Conservation (phyloP, 2,797 vertebrate genomes). For the Molossus molossus region DNA sequence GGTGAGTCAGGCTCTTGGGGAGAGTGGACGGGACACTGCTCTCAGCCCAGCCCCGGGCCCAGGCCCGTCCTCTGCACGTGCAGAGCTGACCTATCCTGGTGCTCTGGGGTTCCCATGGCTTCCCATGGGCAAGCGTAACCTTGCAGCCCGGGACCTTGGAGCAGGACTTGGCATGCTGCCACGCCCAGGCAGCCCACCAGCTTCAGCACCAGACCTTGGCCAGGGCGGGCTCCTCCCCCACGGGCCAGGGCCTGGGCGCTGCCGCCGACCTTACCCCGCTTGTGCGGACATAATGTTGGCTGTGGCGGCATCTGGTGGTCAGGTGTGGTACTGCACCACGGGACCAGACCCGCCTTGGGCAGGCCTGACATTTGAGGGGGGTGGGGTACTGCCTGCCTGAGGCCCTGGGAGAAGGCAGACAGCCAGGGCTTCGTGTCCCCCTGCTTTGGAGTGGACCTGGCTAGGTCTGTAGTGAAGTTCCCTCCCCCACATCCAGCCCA, state of each 20-base stretch:
- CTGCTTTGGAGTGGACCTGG: neutral
- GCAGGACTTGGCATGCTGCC: rapidly evolving
- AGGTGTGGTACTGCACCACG: rapidly evolving
- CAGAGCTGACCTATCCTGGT: rapidly evolving
- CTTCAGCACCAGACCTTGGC: no score
- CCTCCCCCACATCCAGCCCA: neutral
- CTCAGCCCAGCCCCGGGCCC: rapidly evolving
- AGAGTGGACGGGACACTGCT: rapidly evolving
- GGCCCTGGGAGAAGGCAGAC: neutral
- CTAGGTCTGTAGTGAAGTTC: neutral
- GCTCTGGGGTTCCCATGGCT: rapidly evolving
- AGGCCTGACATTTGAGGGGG: neutral
- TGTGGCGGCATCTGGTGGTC: slow-evolving; percentile 56
- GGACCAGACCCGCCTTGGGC: rapidly evolving
- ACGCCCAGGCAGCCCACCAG: rapidly evolving
- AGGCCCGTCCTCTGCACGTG: rapidly evolving
- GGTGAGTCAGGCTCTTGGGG: slow-evolving; percentile 87
- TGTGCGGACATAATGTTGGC: rapidly evolving
- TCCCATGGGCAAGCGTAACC: rapidly evolving
- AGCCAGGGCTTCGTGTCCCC: neutral
- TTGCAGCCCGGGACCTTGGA: rapidly evolving
- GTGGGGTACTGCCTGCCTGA: neutral
- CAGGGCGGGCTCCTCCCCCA: neutral
- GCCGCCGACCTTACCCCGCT: no score
- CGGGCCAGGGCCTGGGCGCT: rapidly evolving